phyloP scores from a whole-genome alignment of 2,113 vertebrate species.

The Thalassoma bifasciatum region DNA sequence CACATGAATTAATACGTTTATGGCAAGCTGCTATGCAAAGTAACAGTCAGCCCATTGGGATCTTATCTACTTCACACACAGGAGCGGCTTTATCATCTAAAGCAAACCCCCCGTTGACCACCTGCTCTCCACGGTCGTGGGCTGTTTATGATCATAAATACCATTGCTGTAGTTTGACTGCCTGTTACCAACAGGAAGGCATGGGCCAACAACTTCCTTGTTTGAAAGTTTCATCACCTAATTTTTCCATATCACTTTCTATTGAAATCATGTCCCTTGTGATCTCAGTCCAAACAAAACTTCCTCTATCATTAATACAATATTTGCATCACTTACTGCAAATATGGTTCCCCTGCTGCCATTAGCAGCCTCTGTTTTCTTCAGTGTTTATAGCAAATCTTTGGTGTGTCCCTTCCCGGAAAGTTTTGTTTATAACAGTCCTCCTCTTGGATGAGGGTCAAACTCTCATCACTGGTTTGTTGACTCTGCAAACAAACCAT shows the following conservation, averaged over 20 bases:
- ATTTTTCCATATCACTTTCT: background rate
- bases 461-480: conserved; percentile 49
- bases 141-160: conserved; percentile 1
- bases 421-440: conserved; percentile 40
- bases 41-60: background rate
- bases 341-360: background rate
- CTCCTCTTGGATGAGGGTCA: conserved; percentile 38
- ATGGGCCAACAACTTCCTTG: background rate
- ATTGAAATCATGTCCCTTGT: background rate
- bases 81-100: no score
- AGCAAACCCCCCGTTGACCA: background rate
- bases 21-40: no score
- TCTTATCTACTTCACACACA: background rate
- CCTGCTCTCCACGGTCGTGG: background rate
- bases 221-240: background rate
- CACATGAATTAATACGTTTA: background rate
- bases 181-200: background rate
- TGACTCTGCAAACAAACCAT: conserved; percentile 65
- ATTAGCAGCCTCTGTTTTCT: background rate
- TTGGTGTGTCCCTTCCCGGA: conserved; percentile 31
- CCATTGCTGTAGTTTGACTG: background rate
- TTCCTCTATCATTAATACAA: background rate
- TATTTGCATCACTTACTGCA: background rate
- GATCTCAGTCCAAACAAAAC: background rate
- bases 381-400: conserved; percentile 18